Evolutionary conservation across 2,888 invertebrate genomes (phyloP).

Genomic region (Trichacis sp.): DNA sequence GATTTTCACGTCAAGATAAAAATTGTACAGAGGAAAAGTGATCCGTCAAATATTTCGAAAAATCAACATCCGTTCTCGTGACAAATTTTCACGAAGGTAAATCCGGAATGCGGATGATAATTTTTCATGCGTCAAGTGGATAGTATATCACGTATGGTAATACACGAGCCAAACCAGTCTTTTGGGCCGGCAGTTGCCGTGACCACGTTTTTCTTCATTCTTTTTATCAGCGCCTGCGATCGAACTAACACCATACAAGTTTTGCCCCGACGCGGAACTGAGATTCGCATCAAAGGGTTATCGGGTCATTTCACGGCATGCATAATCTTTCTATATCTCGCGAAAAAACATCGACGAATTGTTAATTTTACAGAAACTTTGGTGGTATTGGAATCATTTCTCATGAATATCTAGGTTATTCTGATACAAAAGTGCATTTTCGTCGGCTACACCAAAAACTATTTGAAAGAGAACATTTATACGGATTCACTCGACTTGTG

Average conservation of each 20-base stretch:
- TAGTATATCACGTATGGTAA: not conserved
- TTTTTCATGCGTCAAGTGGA: conserved; percentile 1
- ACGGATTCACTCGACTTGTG: no score
- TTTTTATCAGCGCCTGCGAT: conserved; percentile 4
- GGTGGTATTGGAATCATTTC: no score
- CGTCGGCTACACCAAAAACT: no score
- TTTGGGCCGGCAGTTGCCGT: not conserved
- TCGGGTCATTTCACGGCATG: conserved; percentile 5
- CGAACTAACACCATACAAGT: conserved; percentile 1
- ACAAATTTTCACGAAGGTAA: not conserved
- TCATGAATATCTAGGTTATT: no score
- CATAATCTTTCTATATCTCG: conserved; percentile 2
- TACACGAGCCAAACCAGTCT: not conserved
- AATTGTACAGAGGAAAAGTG: no score
- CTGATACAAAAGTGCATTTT: no score
- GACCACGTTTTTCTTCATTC: not conserved
- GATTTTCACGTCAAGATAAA: no score
- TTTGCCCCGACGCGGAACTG: conserved; percentile 3
- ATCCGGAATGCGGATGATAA: not conserved
- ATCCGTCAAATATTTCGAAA: no score
- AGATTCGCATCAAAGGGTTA: conserved; percentile 3
- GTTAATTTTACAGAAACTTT: not conserved
- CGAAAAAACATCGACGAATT: not conserved
- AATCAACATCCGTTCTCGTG: not conserved
- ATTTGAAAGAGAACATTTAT: no score